phyloP scores from a whole-genome alignment of 2,113 vertebrate species.

The Anser brachyrhynchus region DNA sequence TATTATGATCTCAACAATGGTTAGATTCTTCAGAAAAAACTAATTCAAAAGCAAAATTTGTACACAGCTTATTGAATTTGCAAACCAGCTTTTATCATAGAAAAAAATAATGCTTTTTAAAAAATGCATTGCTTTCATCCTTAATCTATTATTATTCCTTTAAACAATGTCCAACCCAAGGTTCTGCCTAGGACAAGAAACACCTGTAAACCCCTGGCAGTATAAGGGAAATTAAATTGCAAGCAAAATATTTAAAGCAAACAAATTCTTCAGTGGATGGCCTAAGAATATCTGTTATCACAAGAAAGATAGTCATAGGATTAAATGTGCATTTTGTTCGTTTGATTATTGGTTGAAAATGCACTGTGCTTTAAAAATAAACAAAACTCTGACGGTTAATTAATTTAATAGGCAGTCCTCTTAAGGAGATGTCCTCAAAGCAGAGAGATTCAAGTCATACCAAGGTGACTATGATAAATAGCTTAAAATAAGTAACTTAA shows the following conservation, averaged over 20 bases:
- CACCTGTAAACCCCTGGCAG: neutral
- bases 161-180: neutral
- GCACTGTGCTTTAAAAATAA: neutral
- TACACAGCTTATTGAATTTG: neutral
- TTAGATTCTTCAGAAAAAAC: neutral
- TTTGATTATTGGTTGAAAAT: slow-evolving; percentile 25
- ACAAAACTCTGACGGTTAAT: slow-evolving; percentile 56
- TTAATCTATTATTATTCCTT: neutral
- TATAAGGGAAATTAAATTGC: slow-evolving; percentile 15
- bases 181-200: neutral
- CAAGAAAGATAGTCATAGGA: neutral
- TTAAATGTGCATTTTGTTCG: slow-evolving; percentile 11
- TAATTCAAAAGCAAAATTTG: slow-evolving; percentile 4
- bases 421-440: slow-evolving; percentile 41
- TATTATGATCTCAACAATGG: neutral
- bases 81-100: neutral
- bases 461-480: slow-evolving; percentile 33
- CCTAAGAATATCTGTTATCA: neutral
- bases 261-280: neutral
- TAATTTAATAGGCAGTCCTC: slow-evolving; percentile 58
- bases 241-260: slow-evolving; percentile 26
- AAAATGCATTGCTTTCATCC: neutral
- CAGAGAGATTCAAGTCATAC: slow-evolving; percentile 38
- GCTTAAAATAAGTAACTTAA: slow-evolving; percentile 5
- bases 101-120: neutral